Base-by-base conservation (phyloP, 1,140 invertebrate genomes). In the Hirudo medicinalis region DNA sequence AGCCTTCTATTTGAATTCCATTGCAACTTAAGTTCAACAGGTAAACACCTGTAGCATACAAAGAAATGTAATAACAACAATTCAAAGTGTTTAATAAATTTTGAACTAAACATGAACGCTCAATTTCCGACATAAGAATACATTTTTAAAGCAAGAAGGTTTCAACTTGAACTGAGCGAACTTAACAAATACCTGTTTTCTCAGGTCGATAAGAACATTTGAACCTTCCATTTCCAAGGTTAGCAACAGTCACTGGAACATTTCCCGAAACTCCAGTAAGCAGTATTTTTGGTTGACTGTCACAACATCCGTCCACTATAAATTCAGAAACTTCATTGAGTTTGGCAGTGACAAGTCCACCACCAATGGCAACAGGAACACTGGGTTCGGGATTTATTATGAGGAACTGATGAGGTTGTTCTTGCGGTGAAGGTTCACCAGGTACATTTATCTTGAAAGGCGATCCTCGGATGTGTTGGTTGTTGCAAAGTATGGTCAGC, bases 1-100 rank as follows among this genome's bases (percentile, higher is more conserved):
- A 95, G 22, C 91, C 92, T 82, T 91, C 90, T 19, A 97, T 87
- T 89, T 89, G 82, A 80, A 85, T 73, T 72, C 86, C 91, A 74
- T 92, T 91, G 93, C 94, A 97, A 75, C 90, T 87, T 0, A 99
- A 93, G 72, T 91, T 89, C 67, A 99, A 86, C 63, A 96, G 86
- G 77, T 86, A 87, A 11, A 81, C 82, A 11, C 86, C 86, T 75
- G 79, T 63, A 11, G 19, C 8, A 13, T 63, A 15, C 11, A 63
- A 63, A 25, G 2, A 1, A 11, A 6, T 19, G 17, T 19, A 15
- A 57, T 57, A 25, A 57, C 25, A n/a, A 9, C 20, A n/a, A n/a
- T n/a, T 57, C 25, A 32, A 25, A 25, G 22, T 63, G 11, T 5
- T 63, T 11, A 63, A 13, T 25, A 63, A 63, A 25, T 63, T 25